Base-by-base conservation (phyloP, 2,113 vertebrate genomes). In the Mungos mungo region DNA sequence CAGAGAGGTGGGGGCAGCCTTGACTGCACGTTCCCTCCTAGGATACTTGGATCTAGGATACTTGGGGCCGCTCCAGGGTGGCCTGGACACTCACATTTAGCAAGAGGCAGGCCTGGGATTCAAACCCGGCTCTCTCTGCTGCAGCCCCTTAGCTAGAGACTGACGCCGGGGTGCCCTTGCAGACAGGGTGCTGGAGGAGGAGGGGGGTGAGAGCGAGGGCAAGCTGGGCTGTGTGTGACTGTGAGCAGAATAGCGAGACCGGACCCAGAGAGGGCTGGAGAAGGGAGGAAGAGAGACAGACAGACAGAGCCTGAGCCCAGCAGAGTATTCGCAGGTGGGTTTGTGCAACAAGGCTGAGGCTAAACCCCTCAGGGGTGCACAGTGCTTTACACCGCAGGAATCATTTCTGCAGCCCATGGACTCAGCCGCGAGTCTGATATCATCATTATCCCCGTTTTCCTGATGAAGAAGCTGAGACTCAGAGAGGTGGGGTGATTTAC, bases 291-390 rank as follows among this genome's bases (percentile, higher is more conserved):
- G 19, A 5, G 18, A 65, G 57, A 85, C 35, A 68, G 15, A 66
- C 15, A 47, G 47, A 38, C 10, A 11, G 33, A 80, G 41, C 5
- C 41, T 66, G 19, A 25, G 71, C 60, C 57, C 35, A 15, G n/a
- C 3, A 69, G n/a, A 41, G 10, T 47, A 38, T 14, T 10, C 69
- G n/a, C 47, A 80, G 57, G 35, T 4, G 16, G 35, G 33, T 80
- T 45, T 88, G 69, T 83, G 63, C 79, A 45, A 57, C 52, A 96
- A 66, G 60, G 52, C 68, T 79, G 41, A 31, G 18, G 95, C 86
- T 54, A 60, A 33, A 35, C 35, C 50, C 1, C 6, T 47, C 27
- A 13, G 38, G 38, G 12, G 63, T 79, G 90, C 35, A 33, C 7
- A 10, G 31, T 8, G 21, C 29, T 82, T 47, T 38, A 7, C 33